Percentiles rank a stretch among this genome's conserved stretches.
Evolutionary conservation across 2,888 invertebrate species (phyloP).

Genomic region (Drosophila seclusa): DNA sequence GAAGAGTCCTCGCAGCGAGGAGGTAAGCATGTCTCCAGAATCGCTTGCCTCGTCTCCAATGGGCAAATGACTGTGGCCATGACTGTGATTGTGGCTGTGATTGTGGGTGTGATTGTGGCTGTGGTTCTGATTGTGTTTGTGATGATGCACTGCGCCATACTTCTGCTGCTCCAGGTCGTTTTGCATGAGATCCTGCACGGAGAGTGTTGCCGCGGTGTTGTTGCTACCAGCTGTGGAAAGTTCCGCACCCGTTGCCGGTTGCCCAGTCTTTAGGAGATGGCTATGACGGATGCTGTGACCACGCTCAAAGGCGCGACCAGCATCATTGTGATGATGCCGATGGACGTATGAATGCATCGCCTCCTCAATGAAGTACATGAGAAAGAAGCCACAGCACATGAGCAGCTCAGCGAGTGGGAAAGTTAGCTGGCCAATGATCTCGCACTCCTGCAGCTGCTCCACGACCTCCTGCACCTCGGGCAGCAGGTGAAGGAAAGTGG

Average conservation of each 20-base stretch:
- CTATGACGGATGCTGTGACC: conserved; percentile 83
- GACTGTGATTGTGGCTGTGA: conserved; percentile 41
- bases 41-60: conserved; percentile 81
- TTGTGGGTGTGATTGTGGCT: conserved; percentile 34
- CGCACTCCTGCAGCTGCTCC: conserved; percentile 86
- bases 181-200: conserved; percentile 73
- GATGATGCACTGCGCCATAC: conserved; percentile 66
- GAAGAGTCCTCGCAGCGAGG: conserved; percentile 89
- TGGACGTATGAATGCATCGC: conserved; percentile 90
- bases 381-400: conserved; percentile 91
- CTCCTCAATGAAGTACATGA: conserved; percentile 92
- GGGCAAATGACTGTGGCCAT: conserved; percentile 75
- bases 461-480: conserved; percentile 92
- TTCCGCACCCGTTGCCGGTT: conserved; percentile 18
- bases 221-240: conserved; percentile 21
- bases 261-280: conserved; percentile 67
- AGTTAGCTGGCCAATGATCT: conserved; percentile 85
- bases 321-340: conserved; percentile 82
- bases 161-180: conserved; percentile 72
- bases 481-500: conserved; percentile 92
- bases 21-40: conserved; percentile 71
- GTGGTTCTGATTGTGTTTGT: conserved; percentile 37
- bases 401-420: conserved; percentile 90
- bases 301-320: conserved; percentile 81
- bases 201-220: conserved; percentile 49